phyloP scores from a whole-genome alignment of 2,113 vertebrate species.

The Anthoscopus minutus region DNA sequence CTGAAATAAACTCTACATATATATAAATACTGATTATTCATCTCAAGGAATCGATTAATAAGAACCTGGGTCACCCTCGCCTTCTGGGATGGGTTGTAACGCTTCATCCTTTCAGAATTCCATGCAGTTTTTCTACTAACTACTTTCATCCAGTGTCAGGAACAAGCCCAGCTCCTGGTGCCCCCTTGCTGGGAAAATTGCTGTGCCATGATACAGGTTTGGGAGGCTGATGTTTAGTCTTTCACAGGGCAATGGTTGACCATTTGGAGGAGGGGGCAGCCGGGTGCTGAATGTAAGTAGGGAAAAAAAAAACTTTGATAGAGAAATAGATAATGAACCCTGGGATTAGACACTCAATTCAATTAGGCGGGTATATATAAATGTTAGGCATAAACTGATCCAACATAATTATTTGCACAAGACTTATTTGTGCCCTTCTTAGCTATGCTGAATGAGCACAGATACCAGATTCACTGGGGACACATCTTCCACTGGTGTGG shows the following conservation, averaged over 20 bases:
- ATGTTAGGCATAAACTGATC: slow-evolving; percentile 69
- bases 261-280: slow-evolving; percentile 73
- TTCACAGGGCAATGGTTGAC: slow-evolving; percentile 66
- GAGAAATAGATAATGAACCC: slow-evolving; percentile 77
- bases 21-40: rapidly evolving
- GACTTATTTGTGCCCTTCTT: slow-evolving; percentile 74
- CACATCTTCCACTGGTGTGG: slow-evolving; percentile 65
- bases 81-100: background rate
- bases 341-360: slow-evolving; percentile 76
- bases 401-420: slow-evolving; percentile 73
- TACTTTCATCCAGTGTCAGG: background rate
- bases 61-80: background rate
- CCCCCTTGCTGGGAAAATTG: slow-evolving; percentile 23
- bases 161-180: background rate
- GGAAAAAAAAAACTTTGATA: slow-evolving; percentile 53
- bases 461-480: slow-evolving; percentile 57
- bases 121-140: background rate
- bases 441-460: slow-evolving; percentile 63
- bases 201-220: slow-evolving; percentile 2
- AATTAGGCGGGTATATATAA: slow-evolving; percentile 72
- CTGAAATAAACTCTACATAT: background rate
- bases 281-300: slow-evolving; percentile 75
- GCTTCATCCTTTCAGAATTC: background rate
- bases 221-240: slow-evolving; percentile 48
- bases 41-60: background rate